Evolutionary conservation across 2,888 invertebrate species (phyloP).

Genomic region (Cryptophagus acutangulus): DNA sequence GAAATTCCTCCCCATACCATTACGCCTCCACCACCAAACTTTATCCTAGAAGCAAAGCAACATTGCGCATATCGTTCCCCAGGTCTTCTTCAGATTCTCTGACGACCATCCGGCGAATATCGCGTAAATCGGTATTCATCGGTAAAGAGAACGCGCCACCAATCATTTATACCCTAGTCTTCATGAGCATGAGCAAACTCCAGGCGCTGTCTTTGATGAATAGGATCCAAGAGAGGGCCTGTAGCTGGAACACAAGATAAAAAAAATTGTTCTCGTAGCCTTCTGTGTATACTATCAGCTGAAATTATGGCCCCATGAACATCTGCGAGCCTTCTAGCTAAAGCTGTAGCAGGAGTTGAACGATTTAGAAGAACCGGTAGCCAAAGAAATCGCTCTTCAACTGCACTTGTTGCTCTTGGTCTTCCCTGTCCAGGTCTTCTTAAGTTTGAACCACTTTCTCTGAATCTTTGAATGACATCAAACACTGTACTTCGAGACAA

Average conservation of each 20-base stretch:
- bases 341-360: slow-evolving; percentile 5
- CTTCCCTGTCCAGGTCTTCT: too few species aligned
- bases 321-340: slow-evolving; percentile 3
- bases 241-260: slow-evolving; percentile 3
- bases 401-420: too few species aligned
- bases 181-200: slow-evolving; percentile 6
- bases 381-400: slow-evolving; percentile 7
- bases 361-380: slow-evolving; percentile 3
- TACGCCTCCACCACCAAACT: neutral
- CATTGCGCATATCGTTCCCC: neutral
- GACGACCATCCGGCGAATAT: neutral
- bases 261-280: slow-evolving; percentile 4
- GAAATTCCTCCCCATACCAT: neutral
- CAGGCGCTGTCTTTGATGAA: slow-evolving; percentile 6
- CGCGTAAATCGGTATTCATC: slow-evolving; percentile 3
- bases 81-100: neutral
- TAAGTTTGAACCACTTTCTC: too few species aligned
- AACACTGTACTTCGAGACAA: too few species aligned
- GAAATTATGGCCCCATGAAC: slow-evolving; percentile 3
- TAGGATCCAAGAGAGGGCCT: slow-evolving; percentile 5
- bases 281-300: slow-evolving; percentile 4
- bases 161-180: neutral
- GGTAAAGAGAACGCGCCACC: slow-evolving; percentile 8
- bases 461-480: too few species aligned
- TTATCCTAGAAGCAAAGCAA: neutral